Evolutionary conservation across 2,113 vertebrate genomes (phyloP).

Genomic region (Leiothrix lutea): DNA sequence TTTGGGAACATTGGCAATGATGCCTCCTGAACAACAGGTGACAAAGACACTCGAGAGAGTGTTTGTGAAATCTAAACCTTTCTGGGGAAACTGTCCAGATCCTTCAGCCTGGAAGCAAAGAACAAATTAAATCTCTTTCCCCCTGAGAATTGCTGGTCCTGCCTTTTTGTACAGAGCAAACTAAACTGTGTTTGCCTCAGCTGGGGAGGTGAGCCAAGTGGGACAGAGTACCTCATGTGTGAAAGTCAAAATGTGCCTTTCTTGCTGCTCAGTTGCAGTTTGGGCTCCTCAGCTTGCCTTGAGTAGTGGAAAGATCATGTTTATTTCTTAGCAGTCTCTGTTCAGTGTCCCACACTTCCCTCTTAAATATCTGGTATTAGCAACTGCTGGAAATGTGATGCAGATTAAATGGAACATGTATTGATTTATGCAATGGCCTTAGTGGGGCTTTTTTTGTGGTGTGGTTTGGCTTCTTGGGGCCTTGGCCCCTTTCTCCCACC

Average conservation of each 20-base stretch:
- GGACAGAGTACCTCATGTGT: neutral
- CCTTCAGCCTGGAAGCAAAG: neutral
- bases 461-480: neutral
- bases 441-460: neutral
- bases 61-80: neutral
- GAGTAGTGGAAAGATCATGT: neutral
- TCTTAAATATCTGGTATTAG: neutral
- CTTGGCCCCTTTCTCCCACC: neutral
- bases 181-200: neutral
- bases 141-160: neutral
- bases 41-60: neutral
- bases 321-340: neutral
- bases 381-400: neutral
- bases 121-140: neutral
- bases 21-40: neutral
- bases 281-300: neutral
- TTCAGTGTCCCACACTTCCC: neutral
- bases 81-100: neutral
- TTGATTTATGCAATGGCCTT: neutral
- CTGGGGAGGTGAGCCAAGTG: neutral
- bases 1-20: neutral
- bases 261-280: neutral
- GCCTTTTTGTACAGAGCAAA: neutral
- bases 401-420: neutral
- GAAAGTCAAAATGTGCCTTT: neutral